Conservation (phyloP, 2,113 vertebrate species). For the Pangasianodon hypophthalmus region DNA sequence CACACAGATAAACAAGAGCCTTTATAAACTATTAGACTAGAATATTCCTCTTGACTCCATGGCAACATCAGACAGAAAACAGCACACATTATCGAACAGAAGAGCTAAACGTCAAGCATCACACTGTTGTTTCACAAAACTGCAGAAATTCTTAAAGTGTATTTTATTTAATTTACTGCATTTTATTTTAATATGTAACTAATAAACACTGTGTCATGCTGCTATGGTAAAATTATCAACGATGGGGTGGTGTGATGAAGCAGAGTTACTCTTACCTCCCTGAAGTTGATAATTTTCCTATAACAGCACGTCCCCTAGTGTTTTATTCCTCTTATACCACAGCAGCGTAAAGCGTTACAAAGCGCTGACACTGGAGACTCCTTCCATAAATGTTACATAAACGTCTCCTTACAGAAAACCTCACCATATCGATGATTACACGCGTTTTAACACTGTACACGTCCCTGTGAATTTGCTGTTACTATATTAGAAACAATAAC, state of each 20-base stretch:
- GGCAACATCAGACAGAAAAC: conserved; percentile 25
- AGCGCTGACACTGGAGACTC: no score
- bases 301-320: no score
- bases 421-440: no score
- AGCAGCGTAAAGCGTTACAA: background rate
- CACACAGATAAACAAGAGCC: conserved; percentile 2
- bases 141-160: background rate
- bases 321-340: background rate
- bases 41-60: conserved; percentile 34
- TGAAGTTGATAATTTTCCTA: background rate
- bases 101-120: background rate
- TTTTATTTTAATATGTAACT: background rate
- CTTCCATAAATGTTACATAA: no score
- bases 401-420: no score
- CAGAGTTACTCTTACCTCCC: background rate
- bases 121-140: background rate
- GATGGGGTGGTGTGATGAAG: background rate
- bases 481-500: background rate
- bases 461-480: background rate
- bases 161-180: background rate
- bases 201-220: background rate
- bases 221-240: background rate
- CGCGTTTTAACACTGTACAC: no score
- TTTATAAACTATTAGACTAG: conserved; percentile 13
- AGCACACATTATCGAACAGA: background rate